Base-by-base conservation (phyloP, 1,140 invertebrate species). In the Drosophila mayri region DNA sequence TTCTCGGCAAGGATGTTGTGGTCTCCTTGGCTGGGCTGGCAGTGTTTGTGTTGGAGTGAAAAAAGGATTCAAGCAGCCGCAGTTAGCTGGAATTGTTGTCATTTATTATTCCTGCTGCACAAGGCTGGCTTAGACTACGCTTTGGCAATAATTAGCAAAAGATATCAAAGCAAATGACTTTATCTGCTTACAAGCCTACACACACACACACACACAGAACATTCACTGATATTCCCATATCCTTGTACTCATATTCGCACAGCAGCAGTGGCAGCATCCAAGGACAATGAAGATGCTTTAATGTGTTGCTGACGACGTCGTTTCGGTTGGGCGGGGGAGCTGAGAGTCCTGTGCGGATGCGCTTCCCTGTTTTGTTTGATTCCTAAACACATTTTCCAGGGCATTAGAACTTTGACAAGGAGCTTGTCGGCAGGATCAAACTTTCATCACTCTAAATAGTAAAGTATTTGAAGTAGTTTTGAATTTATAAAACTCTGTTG, bases 91-190 rank as follows among this genome's bases (percentile, higher is more conserved):
- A 87, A 87, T 88, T 88, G 84, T 83, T 88, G 84, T 71, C 84
- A 87, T 87, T 87, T 87, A 80, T 87, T 87, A 87, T 88, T 77
- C 83, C 77, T 76, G 70, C 30, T 35, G 71, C 46, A 52, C 41
- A 81, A 73, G 66, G 70, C 83, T 71, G 77, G 84, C 85, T 88
- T 88, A 88, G 81, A 64, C 63, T 75, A 46, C 49, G 73, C 80
- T 90, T 84, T 90, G 80, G 85, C 62, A 90, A 88, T 88, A 88
- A 88, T 88, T 88, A 88, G 85, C 80, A 75, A 78, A 79, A 90
- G 84, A 88, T 88, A 88, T 88, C 85, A 88, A 90, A 90, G 84
- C 85, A 88, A 88, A 90, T 88, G 84, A 88, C 84, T 88, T 88
- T 88, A 88, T 88, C 84, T 88, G 73, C 84, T 88, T 81, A 83